phyloP scores from a whole-genome alignment of 2,113 vertebrate species.

The Apistogramma diplotaenia region DNA sequence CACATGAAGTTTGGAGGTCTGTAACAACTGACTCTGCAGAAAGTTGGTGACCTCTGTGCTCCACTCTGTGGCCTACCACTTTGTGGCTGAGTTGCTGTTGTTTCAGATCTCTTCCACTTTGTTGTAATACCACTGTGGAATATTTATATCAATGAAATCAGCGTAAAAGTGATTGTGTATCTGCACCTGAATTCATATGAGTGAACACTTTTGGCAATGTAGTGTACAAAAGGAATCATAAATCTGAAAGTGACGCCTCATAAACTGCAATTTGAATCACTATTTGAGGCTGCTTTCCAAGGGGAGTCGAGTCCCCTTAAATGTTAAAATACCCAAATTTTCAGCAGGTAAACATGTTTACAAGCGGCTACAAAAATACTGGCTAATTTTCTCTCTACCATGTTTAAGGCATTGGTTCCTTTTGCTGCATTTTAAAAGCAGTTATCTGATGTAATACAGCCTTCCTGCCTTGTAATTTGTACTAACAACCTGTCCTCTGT shows the following conservation, averaged over 20 bases:
- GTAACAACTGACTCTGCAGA: no score
- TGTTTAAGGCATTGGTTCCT: neutral
- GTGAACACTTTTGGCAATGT: no score
- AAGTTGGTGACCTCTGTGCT: no score
- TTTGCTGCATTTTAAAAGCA: neutral
- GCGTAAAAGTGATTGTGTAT: no score
- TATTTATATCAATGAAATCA: no score
- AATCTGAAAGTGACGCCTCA: neutral
- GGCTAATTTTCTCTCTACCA: neutral
- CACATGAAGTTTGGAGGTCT: no score
- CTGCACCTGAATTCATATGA: no score
- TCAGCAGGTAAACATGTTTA: neutral
- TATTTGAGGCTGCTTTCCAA: neutral
- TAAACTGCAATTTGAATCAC: neutral
- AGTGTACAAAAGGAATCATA: neutral
- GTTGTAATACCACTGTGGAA: no score
- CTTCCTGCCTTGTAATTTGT: neutral
- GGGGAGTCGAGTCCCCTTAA: neutral
- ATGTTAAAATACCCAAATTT: neutral
- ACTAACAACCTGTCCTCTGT: neutral
- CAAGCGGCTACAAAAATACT: neutral
- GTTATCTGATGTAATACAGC: neutral
- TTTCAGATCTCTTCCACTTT: no score
- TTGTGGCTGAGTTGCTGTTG: no score
- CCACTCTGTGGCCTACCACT: no score